Evolutionary conservation across 2,888 invertebrate species (phyloP).

Genomic region (Agonum fuliginosum): DNA sequence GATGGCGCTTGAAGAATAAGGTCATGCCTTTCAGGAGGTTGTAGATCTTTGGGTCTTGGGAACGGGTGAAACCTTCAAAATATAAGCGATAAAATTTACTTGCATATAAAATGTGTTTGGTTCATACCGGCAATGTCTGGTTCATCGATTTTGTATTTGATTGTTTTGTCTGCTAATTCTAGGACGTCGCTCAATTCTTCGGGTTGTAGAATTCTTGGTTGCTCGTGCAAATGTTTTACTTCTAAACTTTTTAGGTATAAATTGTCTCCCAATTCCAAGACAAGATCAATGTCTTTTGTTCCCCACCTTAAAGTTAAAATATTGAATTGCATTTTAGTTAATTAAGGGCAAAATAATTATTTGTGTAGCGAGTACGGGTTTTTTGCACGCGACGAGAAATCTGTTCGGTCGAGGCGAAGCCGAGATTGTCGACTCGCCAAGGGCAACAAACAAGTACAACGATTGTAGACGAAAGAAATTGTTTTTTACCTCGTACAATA

Average conservation of each 20-base stretch:
- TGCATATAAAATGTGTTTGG: not conserved
- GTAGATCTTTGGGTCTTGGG: slow-evolving; percentile 69
- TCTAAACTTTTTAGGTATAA: slow-evolving; percentile 71
- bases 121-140: slow-evolving; percentile 66
- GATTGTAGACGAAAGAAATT: too few species aligned
- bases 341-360: too few species aligned
- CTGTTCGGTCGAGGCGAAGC: too few species aligned
- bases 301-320: slow-evolving; percentile 75
- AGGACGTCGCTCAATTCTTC: slow-evolving; percentile 74
- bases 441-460: too few species aligned
- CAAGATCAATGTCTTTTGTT: slow-evolving; percentile 77
- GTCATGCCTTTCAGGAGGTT: slow-evolving; percentile 75
- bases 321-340: too few species aligned
- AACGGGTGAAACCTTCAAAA: slow-evolving; percentile 68
- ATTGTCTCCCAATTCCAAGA: slow-evolving; percentile 75
- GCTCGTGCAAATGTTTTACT: slow-evolving; percentile 67
- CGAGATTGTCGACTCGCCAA: too few species aligned
- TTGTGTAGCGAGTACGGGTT: too few species aligned
- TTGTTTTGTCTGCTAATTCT: slow-evolving; percentile 72
- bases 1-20: slow-evolving; percentile 75
- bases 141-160: slow-evolving; percentile 70
- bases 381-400: too few species aligned
- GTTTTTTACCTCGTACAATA: too few species aligned
- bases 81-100: not conserved
- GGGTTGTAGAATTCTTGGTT: slow-evolving; percentile 67